Evolutionary conservation across 2,888 invertebrate genomes (phyloP).

Genomic region (Tipula lateralis): DNA sequence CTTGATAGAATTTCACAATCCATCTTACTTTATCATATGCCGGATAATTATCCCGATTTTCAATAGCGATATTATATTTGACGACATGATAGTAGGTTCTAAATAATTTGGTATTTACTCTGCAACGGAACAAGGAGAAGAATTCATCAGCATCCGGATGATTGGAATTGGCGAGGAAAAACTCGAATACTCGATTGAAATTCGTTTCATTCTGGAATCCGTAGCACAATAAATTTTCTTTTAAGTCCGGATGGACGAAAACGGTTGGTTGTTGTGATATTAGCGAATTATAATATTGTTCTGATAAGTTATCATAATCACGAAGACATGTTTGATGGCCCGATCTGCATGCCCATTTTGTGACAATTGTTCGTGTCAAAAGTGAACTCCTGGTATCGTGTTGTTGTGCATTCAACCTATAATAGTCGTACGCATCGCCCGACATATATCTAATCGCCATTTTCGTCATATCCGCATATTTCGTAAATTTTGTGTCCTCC

Average conservation of each 20-base stretch:
- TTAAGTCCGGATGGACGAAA: neutral
- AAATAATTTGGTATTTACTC: neutral
- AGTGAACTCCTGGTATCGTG: neutral
- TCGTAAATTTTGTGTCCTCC: neutral
- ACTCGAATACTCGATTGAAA: neutral
- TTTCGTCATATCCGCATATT: neutral
- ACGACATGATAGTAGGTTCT: neutral
- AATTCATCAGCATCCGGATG: neutral
- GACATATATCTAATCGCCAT: neutral
- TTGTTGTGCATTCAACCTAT: neutral
- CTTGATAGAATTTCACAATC: neutral
- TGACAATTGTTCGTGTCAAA: neutral
- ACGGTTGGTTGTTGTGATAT: neutral
- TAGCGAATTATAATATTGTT: neutral
- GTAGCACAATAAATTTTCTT: neutral
- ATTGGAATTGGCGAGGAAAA: neutral
- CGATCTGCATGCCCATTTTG: neutral
- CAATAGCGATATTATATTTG: no score
- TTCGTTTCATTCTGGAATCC: neutral
- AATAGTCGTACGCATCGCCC: neutral
- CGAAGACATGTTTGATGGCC: neutral
- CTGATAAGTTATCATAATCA: neutral
- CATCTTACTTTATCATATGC: neutral
- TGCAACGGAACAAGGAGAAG: neutral
- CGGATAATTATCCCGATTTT: neutral